Evolutionary conservation across 2,888 invertebrate genomes (phyloP), one percentile per base, ranked within the genome.

Genomic region (Dolomedes plantarius): DNA sequence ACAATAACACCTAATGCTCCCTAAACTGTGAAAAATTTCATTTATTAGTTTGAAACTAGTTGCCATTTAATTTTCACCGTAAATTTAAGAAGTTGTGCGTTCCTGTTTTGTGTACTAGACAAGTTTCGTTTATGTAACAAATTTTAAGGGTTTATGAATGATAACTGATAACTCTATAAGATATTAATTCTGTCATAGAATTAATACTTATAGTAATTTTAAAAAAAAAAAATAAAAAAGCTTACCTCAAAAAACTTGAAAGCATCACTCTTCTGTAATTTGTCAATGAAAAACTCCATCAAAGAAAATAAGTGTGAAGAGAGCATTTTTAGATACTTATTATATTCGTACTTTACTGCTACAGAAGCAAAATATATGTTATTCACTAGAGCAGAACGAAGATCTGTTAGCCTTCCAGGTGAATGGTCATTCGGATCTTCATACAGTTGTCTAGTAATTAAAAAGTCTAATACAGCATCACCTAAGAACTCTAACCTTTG

Each of bases 361-460:
- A 98, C 93, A 29, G 96, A 95, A 0, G 97, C 98, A 90, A 99
- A 97, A 0, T 98, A 98, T 85, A 96, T 94, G 90, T 99, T 99
- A 91, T 99, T 99, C 1, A 99, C 99, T 1, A 99, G 93, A 0
- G 99, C 97, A 0, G 98, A 98, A 46, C 99, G 93, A 86, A 99
- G 91, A 92, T 99, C 98, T 0, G 98, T 98, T 80, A 99, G 92
- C 23, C 96, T 94, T 0, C 98, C 98, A 0, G 97, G 97, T 80
- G 93, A 94, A 90, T 96, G 92, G 62, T 92, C 90, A 0, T 92
- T 92, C 87, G 94, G 94, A 87, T 94, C 94, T 91, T 98, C 97
- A 90, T 94, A 98, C 75, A 99, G 95, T 19, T 85, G 76, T 13
- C 95, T 93, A 0, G 98, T 97, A 31, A 98, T 94, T 13, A 98